phyloP scores from a whole-genome alignment of 2,113 vertebrate species.

The Mormoops blainvillei region DNA sequence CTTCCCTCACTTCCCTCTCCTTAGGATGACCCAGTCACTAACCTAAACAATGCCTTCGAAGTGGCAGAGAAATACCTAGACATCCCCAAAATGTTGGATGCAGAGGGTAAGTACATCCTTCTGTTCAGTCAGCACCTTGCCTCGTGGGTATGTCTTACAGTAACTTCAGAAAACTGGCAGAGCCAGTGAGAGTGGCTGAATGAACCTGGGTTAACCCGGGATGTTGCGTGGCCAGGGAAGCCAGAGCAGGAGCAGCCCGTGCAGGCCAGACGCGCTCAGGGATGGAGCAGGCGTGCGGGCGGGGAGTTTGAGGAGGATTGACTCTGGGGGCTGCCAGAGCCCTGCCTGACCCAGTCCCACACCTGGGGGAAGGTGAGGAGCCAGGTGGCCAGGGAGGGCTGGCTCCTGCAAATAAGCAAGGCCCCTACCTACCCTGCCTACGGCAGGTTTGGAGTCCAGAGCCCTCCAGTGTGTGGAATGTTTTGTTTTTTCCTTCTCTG shows the following conservation, averaged over 20 bases:
- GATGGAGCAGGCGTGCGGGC: background rate
- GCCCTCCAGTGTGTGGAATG: background rate
- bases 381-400: slow-evolving; percentile 82
- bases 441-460: background rate
- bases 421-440: slow-evolving; percentile 79
- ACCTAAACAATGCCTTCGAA: slow-evolving; percentile 94
- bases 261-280: background rate
- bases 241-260: background rate
- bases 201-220: background rate
- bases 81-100: slow-evolving; percentile 94
- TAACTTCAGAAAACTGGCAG: background rate
- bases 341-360: slow-evolving; percentile 82
- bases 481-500: slow-evolving; percentile 56
- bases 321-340: background rate
- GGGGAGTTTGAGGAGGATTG: background rate
- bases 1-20: background rate
- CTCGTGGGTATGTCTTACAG: fast-evolving
- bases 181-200: background rate
- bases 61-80: slow-evolving; percentile 94
- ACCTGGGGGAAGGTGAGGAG: background rate
- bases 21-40: slow-evolving; percentile 92
- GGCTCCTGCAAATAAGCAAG: background rate
- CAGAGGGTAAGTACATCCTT: slow-evolving; percentile 83
- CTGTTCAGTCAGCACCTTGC: background rate
- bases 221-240: background rate